Evolutionary conservation across 1,140 invertebrate species (phyloP).

Genomic region (Protaetia brevitarsis): DNA sequence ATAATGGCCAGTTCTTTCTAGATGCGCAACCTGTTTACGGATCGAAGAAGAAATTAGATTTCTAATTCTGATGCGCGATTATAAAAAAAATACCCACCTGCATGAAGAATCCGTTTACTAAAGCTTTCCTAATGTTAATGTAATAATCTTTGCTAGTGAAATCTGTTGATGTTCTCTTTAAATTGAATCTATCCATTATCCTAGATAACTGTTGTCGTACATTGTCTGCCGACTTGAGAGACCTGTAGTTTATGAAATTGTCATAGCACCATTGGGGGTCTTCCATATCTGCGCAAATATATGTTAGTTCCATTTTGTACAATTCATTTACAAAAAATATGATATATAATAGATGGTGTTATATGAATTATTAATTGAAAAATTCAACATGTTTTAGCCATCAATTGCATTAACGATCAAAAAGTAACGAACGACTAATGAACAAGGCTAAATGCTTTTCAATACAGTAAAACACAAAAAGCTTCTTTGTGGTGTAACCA

Average conservation of each 20-base stretch:
- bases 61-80: too few relatives aligned
- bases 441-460: too few relatives aligned
- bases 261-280: constrained; percentile 99
- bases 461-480: too few relatives aligned
- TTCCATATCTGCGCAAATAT: constrained; percentile 60
- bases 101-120: constrained; percentile 99
- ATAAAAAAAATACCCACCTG: too few relatives aligned
- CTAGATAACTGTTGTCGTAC: constrained; percentile 64
- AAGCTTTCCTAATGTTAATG: constrained; percentile 96
- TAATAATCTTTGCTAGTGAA: constrained; percentile 99
- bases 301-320: background rate
- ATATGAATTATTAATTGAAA: too few relatives aligned
- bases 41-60: too few relatives aligned
- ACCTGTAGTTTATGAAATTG: constrained; percentile 98
- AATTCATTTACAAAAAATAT: too few relatives aligned
- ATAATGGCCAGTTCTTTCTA: constrained; percentile 95
- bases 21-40: constrained; percentile 94
- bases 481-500: too few relatives aligned
- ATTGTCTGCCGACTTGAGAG: constrained; percentile 82
- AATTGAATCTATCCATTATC: constrained; percentile 80
- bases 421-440: too few relatives aligned
- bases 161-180: constrained; percentile 94
- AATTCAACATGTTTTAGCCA: too few relatives aligned
- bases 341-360: too few relatives aligned
- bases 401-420: too few relatives aligned